Base-by-base conservation (phyloP, 1,140 invertebrate genomes). In the Ruditapes philippinarum region DNA sequence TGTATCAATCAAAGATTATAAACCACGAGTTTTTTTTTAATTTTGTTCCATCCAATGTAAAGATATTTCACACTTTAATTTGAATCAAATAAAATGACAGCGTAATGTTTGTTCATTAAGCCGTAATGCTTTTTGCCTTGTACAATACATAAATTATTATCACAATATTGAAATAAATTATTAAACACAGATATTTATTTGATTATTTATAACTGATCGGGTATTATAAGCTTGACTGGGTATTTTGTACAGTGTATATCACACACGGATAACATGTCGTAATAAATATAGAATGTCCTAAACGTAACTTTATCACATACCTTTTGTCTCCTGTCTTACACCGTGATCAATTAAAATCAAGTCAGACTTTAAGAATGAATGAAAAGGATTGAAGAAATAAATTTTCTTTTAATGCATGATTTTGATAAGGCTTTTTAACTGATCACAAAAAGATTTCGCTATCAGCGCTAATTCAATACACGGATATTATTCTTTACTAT, bases 181-280 rank as follows among this genome's bases (percentile, higher is more conserved):
- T 62, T 62, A 62, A 62, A 57, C 22, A 57, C 22, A 14, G 5
- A 14, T 57, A 31, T 38, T 70, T 78, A 51, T 31, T 33, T 36
- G 7, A 78, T 51, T 76, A 45, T 76, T 51, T 70, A 70, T 70
- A 70, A 70, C 36, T 38, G 65, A 70, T 70, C 65, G 31, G 28
- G 19, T 54, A 54, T 78, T 78, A 57, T 33, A 78, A 31, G 45
- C 74, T 36, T 78, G 42, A 54, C 31, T 51, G 54, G 33, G 25
- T 78, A 51, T 22, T 38, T 78, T 78, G 45, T 78, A 25, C 49
- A 54, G 42, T 78, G 74, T 78, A 54, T 78, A 78, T 78, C 42
- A 78, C 74, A 78, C 74, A 36, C 28, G 45, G 19, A 54, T 54
- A 57, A 78, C 54, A 25, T 78, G 31, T 2, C 33, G 28, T 33